Conservation (phyloP, 2,797 vertebrate genomes). For the Nasua narica region DNA sequence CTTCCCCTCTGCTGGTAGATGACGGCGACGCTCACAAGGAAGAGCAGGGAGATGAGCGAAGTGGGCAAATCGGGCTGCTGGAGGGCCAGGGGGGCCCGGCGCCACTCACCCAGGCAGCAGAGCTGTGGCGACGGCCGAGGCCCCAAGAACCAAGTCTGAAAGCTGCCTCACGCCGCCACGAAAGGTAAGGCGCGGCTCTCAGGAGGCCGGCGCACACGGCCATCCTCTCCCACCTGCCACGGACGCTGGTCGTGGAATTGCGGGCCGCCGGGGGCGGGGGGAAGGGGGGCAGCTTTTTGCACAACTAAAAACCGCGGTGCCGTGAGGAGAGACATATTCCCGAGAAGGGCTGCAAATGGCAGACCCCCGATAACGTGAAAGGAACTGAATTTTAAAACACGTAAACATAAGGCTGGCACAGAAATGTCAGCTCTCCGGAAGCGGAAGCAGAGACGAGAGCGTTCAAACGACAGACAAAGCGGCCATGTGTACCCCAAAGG, state of each 20-base stretch:
- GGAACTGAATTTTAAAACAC: not conserved
- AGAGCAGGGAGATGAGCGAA: not conserved
- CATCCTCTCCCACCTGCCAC: not conserved
- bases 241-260: not conserved
- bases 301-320: not conserved
- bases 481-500: not conserved
- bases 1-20: not conserved
- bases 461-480: not conserved
- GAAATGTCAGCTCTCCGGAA: not conserved
- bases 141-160: not conserved
- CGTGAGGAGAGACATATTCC: not conserved
- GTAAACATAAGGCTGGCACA: not conserved
- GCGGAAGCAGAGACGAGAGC: not conserved
- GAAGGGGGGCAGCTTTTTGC: not conserved
- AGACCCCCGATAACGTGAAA: not conserved
- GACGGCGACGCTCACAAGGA: not conserved
- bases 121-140: not conserved
- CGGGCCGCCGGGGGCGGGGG: fast-evolving
- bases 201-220: not conserved
- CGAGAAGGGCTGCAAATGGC: not conserved
- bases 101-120: no score
- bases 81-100: fast-evolving
- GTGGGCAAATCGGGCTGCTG: not conserved
- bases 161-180: not conserved
- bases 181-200: not conserved